A percentile compares a stretch with the other conserved stretches of the same genome.
Evolutionary conservation across 2,888 invertebrate genomes (phyloP).

Genomic region (Spilarctia lutea): DNA sequence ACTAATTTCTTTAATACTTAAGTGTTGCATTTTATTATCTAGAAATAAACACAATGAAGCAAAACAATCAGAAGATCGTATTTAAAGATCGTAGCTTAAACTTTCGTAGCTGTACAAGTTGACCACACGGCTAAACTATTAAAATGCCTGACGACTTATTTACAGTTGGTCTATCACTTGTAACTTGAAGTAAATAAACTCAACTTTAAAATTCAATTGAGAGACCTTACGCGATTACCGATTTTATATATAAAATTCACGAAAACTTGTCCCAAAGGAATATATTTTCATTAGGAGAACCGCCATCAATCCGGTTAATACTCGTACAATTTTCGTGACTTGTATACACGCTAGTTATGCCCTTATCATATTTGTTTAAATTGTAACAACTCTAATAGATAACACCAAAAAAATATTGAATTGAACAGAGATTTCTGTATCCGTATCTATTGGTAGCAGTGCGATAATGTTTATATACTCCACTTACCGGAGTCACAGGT

Average conservation of each 20-base stretch:
- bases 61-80: neutral
- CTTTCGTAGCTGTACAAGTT: neutral
- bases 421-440: constrained; percentile 61
- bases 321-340: constrained; percentile 58
- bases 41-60: neutral
- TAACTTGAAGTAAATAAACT: constrained; percentile 8
- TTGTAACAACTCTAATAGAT: constrained; percentile 64
- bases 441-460: constrained; percentile 58
- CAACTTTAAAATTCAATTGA: neutral
- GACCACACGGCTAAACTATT: neutral
- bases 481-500: constrained; percentile 44
- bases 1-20: too few species aligned
- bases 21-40: too few species aligned
- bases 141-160: neutral
- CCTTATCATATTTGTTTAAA: constrained; percentile 69
- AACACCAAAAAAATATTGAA: constrained; percentile 62
- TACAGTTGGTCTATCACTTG: constrained; percentile 5
- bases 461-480: constrained; percentile 53
- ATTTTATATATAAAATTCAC: constrained; percentile 24
- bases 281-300: constrained; percentile 51
- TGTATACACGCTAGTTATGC: constrained; percentile 57
- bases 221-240: constrained; percentile 3
- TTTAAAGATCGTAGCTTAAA: neutral
- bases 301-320: constrained; percentile 64
- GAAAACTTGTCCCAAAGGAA: constrained; percentile 17